Evolutionary conservation across 2,888 invertebrate species (phyloP).

Genomic region (Amphipoea lucens): DNA sequence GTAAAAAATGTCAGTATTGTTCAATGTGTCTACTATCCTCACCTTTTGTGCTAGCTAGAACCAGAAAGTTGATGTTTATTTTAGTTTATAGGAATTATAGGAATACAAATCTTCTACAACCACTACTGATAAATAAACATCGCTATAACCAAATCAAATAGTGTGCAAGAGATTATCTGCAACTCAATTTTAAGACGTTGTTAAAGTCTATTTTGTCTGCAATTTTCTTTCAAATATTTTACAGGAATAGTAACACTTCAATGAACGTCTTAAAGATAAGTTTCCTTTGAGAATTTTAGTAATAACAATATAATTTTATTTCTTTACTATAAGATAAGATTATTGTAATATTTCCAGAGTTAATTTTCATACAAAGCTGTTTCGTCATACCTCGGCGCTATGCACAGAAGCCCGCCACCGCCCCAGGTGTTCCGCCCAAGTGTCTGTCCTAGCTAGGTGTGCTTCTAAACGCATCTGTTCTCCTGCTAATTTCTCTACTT

Average conservation of each 20-base stretch:
- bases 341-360: no score
- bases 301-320: background rate
- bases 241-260: background rate
- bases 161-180: slow-evolving; percentile 16
- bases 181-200: slow-evolving; percentile 13
- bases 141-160: slow-evolving; percentile 10
- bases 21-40: slow-evolving; percentile 49
- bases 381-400: slow-evolving; percentile 92
- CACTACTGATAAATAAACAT: slow-evolving; percentile 40
- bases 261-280: background rate
- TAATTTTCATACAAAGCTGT: background rate
- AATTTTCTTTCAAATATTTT: background rate
- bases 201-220: background rate
- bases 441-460: slow-evolving; percentile 95
- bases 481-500: slow-evolving; percentile 95
- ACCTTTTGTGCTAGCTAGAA: slow-evolving; percentile 56
- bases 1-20: slow-evolving; percentile 25
- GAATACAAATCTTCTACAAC: slow-evolving; percentile 20
- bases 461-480: slow-evolving; percentile 95
- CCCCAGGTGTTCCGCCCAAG: slow-evolving; percentile 97
- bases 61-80: slow-evolving; percentile 52
- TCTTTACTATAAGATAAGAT: background rate
- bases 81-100: slow-evolving; percentile 32
- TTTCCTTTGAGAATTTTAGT: background rate
- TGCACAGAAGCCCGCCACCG: slow-evolving; percentile 96